These are phyloP conservation scores for Iguana delicatissima DNA, from an alignment of 2,797 vertebrate species.

Conservation along the genomic window DNA sequence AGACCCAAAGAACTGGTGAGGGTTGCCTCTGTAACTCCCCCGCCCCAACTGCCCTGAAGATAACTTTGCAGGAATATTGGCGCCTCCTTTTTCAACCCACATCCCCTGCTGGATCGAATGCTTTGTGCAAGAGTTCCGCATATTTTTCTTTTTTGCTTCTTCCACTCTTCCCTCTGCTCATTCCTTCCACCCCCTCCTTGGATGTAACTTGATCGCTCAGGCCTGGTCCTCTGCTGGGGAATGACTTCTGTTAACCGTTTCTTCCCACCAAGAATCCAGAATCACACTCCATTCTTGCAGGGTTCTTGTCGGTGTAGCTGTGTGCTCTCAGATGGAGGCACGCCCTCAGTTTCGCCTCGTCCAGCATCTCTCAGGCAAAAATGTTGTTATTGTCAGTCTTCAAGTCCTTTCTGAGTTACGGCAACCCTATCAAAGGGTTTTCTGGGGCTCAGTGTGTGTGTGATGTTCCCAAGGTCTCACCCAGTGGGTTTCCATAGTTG, in stretches of 20 bases:
- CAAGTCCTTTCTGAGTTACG: too few species aligned
- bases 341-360: neutral
- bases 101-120: slow-evolving; percentile 70
- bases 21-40: neutral
- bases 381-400: too few species aligned
- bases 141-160: slow-evolving; percentile 68
- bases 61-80: slow-evolving; percentile 41
- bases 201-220: slow-evolving; percentile 77
- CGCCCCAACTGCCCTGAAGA: slow-evolving; percentile 29
- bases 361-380: neutral
- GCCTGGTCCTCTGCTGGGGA: slow-evolving; percentile 79
- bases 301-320: neutral
- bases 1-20: neutral
- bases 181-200: slow-evolving; percentile 74
- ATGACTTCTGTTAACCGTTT: slow-evolving; percentile 80
- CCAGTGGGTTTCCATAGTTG: too few species aligned
- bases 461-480: too few species aligned
- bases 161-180: slow-evolving; percentile 49
- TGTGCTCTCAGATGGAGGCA: neutral
- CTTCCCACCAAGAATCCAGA: slow-evolving; percentile 41
- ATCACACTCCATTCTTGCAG: neutral
- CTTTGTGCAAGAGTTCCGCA: slow-evolving; percentile 60
- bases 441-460: too few species aligned
- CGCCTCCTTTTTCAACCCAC: slow-evolving; percentile 48
- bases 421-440: too few species aligned